Base-by-base conservation (phyloP, 2,888 invertebrate species). In the Acheta domesticus region DNA sequence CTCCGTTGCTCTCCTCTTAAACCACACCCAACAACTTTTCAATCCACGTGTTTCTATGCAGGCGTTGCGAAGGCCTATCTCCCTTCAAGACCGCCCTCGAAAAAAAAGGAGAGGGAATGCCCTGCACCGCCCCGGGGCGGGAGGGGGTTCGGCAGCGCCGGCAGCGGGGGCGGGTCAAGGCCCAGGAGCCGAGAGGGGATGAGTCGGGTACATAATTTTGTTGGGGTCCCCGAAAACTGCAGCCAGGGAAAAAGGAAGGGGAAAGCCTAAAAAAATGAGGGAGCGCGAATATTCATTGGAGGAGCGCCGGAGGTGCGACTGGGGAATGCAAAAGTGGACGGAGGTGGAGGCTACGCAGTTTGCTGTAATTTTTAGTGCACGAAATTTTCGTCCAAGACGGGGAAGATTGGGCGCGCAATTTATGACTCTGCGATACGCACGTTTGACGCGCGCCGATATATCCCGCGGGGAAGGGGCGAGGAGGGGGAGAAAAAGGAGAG, bases 21-120 rank as follows among this genome's bases (percentile, higher is more conserved):
- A 79, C 81, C 81, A 80, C 80, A 80, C 81, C 81, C 79, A 79
- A 74, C 80, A 81, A 81, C 81, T 81, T 81, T 81, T 81, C 78
- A 80, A 80, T 81, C 81, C 80, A 81, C 81, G 81, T 80, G 81
- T 23, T 50, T 62, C 77, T 20, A 23, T 49, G 48, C 36, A 8
- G 8, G 36, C 36, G 36, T 36, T 36, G 36, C 36, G 36, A 74
- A 74, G 11, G 74, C 74, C 74, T 21, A n/a, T 74, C 74, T 21
- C 74, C 20, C n/a, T n/a, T 20, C 74, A 21, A 20, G 74, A 12
- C 74, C 19, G 5, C n/a, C 75, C 75, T 14, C 75, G 75, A 4
- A n/a, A 36, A 49, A 14, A 73, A 20, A 21, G 4, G 12, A 77
- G 77, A 12, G 48, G 77, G 77, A 36, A 48, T 14, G 77, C 36